phyloP scores from a whole-genome alignment of 1,140 invertebrate species.

The Littorina saxatilis region DNA sequence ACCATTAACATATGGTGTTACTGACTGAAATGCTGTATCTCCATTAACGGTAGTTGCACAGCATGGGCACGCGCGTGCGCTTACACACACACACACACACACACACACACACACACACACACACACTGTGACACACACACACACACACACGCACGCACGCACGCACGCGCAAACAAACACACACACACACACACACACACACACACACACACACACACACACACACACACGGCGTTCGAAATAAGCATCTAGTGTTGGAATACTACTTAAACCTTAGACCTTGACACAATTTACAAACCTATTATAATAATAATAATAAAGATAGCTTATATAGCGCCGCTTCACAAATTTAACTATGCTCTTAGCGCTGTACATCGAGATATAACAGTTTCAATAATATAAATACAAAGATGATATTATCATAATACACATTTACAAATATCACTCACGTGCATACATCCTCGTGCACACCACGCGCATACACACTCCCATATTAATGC shows the following conservation, averaged over 20 bases:
- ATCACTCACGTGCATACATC: no score
- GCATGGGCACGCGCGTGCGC: neutral
- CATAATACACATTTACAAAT: no score
- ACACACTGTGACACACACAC: constrained; percentile 9
- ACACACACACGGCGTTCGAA: no score
- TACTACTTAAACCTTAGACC: neutral
- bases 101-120: constrained; percentile 1
- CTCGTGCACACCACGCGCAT: no score
- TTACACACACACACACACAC: neutral
- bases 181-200: constrained; percentile 24
- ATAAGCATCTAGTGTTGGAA: neutral
- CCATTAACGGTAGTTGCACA: neutral
- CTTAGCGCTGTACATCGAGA: no score
- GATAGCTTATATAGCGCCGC: neutral
- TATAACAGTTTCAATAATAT: no score
- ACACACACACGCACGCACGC: neutral
- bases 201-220: constrained; percentile 18
- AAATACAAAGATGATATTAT: no score
- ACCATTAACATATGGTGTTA: neutral
- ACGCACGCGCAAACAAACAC: constrained; percentile 8
- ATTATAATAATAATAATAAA: neutral
- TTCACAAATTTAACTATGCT: neutral
- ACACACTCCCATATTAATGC: no score
- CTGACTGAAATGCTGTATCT: neutral
- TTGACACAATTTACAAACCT: neutral